Base-by-base conservation (phyloP, 2,113 vertebrate genomes). In the Equus quagga region DNA sequence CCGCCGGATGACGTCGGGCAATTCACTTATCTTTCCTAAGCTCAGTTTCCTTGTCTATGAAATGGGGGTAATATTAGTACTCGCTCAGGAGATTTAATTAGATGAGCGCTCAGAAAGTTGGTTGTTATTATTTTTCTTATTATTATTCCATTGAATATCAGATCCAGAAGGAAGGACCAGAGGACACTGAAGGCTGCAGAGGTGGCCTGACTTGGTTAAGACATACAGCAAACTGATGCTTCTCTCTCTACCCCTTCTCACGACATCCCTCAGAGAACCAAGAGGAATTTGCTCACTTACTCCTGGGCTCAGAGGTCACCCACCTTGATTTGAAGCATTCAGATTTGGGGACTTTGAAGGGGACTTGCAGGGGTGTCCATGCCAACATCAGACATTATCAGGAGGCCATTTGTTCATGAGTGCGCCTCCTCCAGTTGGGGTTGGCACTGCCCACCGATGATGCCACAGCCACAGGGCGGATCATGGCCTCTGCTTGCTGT, bases 301-400 rank as follows among this genome's bases (percentile, higher is more conserved):
- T 23, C 26, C 19, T 84, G 11, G n/a, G 69, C 44, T 92, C 69
- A 46, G 73, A 72, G 17, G 62, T 46, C 49, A 49, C 54, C n/a
- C 14, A 36, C 24, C 41, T 96, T 44, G 46, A 84, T 49, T 56
- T 46, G 81, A 95, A 91, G 89, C 87, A 15, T 24, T 96, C 85
- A 72, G 12, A 67, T 56, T n/a, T 70, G 51, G 18, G 23, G 46
- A 5, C 36, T 58, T 75, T 54, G 54, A 54, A 83, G 67, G 2
- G 23, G 44, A 44, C 1, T 5, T 44, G 8, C 44, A 73, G 13
- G 17, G 4, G 5, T 54, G 44, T 64, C 56, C 49, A 44, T 17
- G 49, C 28, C 49, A 54, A 49, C 36, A 26, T 31, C 2, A 4
- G 21, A 3, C 70, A 8, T 56, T 18, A 14, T 69, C 75, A 41